These are phyloP conservation scores for Crocuta crocuta DNA, from an alignment of 2,113 vertebrate species.

Conservation along the genomic window DNA sequence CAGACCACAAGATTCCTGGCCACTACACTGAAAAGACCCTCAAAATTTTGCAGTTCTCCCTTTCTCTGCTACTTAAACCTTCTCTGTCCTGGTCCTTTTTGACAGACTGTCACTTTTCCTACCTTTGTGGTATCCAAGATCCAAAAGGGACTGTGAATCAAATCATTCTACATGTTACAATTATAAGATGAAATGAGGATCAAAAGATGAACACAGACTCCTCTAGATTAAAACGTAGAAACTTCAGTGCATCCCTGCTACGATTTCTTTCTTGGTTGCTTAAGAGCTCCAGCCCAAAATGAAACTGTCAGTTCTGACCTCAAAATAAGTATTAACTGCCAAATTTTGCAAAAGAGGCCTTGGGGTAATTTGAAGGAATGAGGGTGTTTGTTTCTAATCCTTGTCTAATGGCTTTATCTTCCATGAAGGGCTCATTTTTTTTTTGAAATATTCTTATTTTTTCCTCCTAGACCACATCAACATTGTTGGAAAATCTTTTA, in stretches of 20 bases:
- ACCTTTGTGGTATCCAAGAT: background rate
- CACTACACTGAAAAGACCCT: background rate
- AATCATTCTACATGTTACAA: background rate
- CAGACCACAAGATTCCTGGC: background rate
- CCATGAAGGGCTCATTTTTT: background rate
- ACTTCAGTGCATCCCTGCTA: background rate
- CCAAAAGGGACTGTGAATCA: background rate
- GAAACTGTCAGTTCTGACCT: background rate
- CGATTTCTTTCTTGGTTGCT: background rate
- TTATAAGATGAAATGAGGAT: background rate
- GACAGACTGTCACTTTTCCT: background rate
- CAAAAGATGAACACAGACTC: background rate
- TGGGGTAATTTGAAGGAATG: background rate
- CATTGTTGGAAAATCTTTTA: background rate
- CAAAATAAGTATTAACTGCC: background rate
- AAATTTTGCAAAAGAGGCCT: background rate
- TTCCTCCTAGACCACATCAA: background rate
- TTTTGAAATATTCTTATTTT: conserved; percentile 25
- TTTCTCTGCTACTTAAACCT: background rate
- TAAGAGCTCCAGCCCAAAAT: background rate
- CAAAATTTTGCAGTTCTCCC: background rate
- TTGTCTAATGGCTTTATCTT: background rate
- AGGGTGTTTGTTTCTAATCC: background rate
- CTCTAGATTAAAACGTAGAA: background rate
- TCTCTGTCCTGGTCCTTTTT: background rate